These are phyloP conservation scores for Proisotoma minuta DNA, from an alignment of 2,888 invertebrate genomes.

Conservation along the genomic window DNA sequence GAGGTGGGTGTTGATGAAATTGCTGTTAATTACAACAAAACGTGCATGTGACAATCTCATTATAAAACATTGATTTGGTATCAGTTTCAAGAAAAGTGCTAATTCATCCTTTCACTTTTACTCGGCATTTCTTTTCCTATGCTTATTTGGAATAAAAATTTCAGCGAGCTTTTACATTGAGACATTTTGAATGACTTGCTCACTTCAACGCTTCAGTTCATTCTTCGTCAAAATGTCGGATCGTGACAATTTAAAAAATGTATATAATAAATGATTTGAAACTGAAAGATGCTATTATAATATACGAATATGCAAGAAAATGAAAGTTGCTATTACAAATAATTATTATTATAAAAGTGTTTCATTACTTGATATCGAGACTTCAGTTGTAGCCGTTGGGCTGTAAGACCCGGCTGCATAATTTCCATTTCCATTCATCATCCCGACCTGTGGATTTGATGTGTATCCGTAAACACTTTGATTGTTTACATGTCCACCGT, in stretches of 20 bases:
- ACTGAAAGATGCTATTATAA: too few relatives aligned
- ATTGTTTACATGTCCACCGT: neutral
- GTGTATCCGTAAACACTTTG: slow-evolving; percentile 10
- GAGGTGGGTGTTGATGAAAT: slow-evolving; percentile 38
- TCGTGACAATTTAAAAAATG: slow-evolving; percentile 8
- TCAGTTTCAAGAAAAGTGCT: neutral
- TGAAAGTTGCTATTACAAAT: too few relatives aligned
- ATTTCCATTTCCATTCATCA: slow-evolving; percentile 30
- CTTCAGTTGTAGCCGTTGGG: slow-evolving; percentile 32
- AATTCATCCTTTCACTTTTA: slow-evolving; percentile 2
- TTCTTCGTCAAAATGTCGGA: too few relatives aligned
- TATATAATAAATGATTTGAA: neutral
- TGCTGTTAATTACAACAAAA: slow-evolving; percentile 14
- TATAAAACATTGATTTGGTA: neutral
- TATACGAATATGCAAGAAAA: too few relatives aligned
- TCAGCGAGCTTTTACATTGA: too few relatives aligned
- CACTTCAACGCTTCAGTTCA: too few relatives aligned
- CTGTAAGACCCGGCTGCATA: slow-evolving; percentile 20
- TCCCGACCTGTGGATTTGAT: too few relatives aligned
- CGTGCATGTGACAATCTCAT: neutral
- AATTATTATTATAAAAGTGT: too few relatives aligned
- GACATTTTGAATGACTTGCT: too few relatives aligned
- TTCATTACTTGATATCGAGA: slow-evolving; percentile 39
- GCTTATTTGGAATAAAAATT: too few relatives aligned
- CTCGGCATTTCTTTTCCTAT: too few relatives aligned